A percentile compares a stretch with the other conserved stretches of the same genome.
These are phyloP conservation scores for Drosophila truncata DNA, from an alignment of 1,140 invertebrate genomes.

Conservation along the genomic window DNA sequence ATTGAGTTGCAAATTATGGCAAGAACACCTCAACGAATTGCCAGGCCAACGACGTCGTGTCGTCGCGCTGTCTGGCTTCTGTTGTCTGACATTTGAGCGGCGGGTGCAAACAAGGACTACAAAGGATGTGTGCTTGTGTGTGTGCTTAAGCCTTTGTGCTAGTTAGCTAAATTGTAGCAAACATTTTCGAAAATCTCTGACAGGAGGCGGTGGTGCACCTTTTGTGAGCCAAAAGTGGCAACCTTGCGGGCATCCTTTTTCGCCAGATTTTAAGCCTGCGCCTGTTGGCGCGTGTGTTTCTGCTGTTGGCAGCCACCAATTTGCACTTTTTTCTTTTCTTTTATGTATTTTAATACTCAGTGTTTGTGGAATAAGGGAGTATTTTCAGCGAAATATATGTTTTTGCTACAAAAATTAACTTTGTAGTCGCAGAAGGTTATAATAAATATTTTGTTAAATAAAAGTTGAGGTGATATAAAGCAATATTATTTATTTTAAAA, in stretches of 20 bases:
- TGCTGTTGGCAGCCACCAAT: conserved; percentile 53
- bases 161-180: conserved; percentile 66
- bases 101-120: conserved; percentile 19
- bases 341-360: conserved; percentile 13
- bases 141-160: conserved; percentile 64
- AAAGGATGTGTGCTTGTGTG: neutral
- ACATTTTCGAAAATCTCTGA: conserved; percentile 42
- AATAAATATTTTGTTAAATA: neutral
- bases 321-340: conserved; percentile 15
- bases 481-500: no score
- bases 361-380: neutral
- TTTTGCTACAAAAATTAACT: neutral
- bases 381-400: neutral
- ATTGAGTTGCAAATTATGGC: conserved; percentile 53
- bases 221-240: conserved; percentile 44
- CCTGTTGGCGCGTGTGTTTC: conserved; percentile 27
- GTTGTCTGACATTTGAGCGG: conserved; percentile 54
- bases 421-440: neutral
- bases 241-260: conserved; percentile 40
- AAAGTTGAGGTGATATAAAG: no score
- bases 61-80: conserved; percentile 51
- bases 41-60: conserved; percentile 51
- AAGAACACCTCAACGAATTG: conserved; percentile 33
- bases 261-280: conserved; percentile 3
- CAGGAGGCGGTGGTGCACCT: conserved; percentile 58